Evolutionary conservation across 2,797 vertebrate species (phyloP), one percentile per base, ranked within the genome.

Genomic region (Anolis apletophallus): DNA sequence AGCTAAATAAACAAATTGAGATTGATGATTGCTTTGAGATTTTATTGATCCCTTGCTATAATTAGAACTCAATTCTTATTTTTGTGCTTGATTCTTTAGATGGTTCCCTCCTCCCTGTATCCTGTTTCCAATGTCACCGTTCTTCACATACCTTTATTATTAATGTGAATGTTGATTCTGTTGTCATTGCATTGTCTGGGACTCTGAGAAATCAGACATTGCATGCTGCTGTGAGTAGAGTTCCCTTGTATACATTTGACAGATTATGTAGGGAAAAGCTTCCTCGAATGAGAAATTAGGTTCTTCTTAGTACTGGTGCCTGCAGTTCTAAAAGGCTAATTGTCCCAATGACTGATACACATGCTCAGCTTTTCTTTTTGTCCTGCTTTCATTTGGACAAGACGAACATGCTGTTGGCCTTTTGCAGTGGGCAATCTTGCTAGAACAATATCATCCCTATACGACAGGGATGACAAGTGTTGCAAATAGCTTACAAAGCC

Each of bases 291-390:
- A 96, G 89, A 92, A 91, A 93, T 90, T 87, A 90, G 89, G 84
- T 85, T 50, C 84, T 92, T 86, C 55, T 91, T 83, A 88, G 90
- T 88, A 91, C 85, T 79, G 55, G 78, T 36, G 36, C 89, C 91
- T 94, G 34, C 80, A 75, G 36, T 90, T 87, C 85, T 92, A 92
- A 64, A 94, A 91, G 90, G 90, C 90, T 94, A 92, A 95, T 94
- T 0, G 7, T 91, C 90, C 94, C 91, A 88, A 85, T 88, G 92
- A 94, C 91, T 94, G 96, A 84, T 85, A 86, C 67, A 81, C 92
- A 71, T 87, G 91, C 90, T 77, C 93, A 89, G 87, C 88, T 93
- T 91, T 94, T 88, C 85, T 92, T 91, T 96, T 93, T 88, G 88
- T 19, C 7, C 78, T 72, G 61, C 80, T 89, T 92, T 95, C 93